phyloP scores from a whole-genome alignment of 2,113 vertebrate genomes.

The Leucoraja erinaceus region DNA sequence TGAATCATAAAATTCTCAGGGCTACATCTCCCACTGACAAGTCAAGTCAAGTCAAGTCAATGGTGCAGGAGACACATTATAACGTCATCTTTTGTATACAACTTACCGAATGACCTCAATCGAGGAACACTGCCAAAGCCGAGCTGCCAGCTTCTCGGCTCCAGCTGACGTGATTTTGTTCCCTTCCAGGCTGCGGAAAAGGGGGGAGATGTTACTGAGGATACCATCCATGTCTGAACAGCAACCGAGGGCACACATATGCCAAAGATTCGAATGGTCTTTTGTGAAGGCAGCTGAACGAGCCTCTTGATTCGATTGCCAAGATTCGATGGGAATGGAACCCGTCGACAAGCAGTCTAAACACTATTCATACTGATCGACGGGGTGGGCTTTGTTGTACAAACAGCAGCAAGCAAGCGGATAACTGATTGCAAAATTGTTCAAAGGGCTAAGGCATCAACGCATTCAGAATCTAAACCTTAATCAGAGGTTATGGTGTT shows the following conservation, averaged over 20 bases:
- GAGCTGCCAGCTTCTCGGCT: constrained; percentile 55
- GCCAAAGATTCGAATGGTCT: background rate
- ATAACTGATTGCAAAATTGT: background rate
- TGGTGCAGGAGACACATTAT: background rate
- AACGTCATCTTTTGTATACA: background rate
- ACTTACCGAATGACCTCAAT: constrained; percentile 70
- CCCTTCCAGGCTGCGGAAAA: constrained; percentile 66
- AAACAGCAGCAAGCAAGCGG: background rate
- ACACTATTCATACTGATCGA: too few species aligned
- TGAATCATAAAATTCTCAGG: background rate
- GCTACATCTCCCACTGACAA: background rate
- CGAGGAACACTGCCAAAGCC: constrained; percentile 54
- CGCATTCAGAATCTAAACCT: background rate
- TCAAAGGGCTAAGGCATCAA: background rate
- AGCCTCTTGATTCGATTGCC: background rate
- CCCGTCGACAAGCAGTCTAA: background rate
- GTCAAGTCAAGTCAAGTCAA: too few species aligned
- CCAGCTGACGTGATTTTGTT: constrained; percentile 64
- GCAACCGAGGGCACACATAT: background rate
- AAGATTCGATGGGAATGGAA: background rate
- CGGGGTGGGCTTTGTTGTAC: background rate
- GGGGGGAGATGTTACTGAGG: background rate
- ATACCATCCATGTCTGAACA: background rate
- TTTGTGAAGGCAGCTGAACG: background rate
- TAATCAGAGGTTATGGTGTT: background rate